Base-by-base conservation (phyloP, 2,113 vertebrate genomes). In the Heteronetta atricapilla region DNA sequence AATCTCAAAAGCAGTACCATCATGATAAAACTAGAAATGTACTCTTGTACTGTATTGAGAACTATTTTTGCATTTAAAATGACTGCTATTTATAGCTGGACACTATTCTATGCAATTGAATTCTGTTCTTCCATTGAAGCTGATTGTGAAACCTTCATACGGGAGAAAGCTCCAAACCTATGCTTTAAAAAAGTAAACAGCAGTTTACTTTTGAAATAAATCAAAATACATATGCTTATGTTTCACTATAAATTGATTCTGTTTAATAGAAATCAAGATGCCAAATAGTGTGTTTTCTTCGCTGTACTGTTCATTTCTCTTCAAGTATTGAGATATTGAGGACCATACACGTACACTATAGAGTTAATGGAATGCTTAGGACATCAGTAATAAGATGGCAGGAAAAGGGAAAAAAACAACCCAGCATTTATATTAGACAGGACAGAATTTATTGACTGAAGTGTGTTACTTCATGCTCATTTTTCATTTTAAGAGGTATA, bases 401-500 rank as follows among this genome's bases (percentile, higher is more conserved):
- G n/a, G 46, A 81, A 90, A 94, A 52, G 11, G 50, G 62, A 8
- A 19, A 25, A 34, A 40, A 66, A 84, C 52, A 42, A 38, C 34
- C 68, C n/a, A 76, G 26, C 14, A 72, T 48, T 94, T 88, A 12
- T 44, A 50, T 79, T 44, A 56, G 42, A 93, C 13, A 77, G 17
- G 31, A 77, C 67, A 38, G 60, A 90, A 87, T 73, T 92, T 92
- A 87, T 63, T 82, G 44, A 21, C 55, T 79, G 64, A 75, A 76
- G 62, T n/a, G 38, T 78, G 28, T 81, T 87, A 48, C 82, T 78
- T n/a, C 42, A 66, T 18, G n/a, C 21, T 89, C 10, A 4, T 79
- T 76, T 82, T 76, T 95, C 29, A 74, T 63, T 94, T 93, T 74
- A 96, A 89, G 84, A 89, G 55, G 28, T 80, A 21, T 50, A 86